Percentiles rank a stretch among this genome's conserved stretches.
phyloP scores from a whole-genome alignment of 1,140 invertebrate species.

The Mercenaria mercenaria region DNA sequence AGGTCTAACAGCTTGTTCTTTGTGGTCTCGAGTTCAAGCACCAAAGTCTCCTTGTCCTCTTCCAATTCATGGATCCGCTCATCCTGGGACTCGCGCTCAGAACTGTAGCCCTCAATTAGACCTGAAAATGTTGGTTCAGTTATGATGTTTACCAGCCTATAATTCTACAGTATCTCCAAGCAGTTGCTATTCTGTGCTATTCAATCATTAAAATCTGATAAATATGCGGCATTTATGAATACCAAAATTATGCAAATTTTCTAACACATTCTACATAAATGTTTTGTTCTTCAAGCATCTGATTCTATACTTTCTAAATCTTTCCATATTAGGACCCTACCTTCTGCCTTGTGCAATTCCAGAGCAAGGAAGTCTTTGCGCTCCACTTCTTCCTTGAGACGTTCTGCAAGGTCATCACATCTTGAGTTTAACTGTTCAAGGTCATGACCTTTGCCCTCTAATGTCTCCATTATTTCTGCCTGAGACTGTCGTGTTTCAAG shows the following conservation, averaged over 20 bases:
- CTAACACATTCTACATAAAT: too few species aligned
- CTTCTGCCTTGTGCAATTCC: constrained; percentile 85
- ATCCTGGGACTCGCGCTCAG: constrained; percentile 78
- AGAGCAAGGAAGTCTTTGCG: constrained; percentile 82
- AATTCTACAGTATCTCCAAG: not conserved
- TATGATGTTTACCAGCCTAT: not conserved
- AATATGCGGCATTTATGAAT: too few species aligned
- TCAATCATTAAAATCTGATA: too few species aligned
- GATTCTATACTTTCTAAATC: too few species aligned
- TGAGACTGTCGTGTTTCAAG: constrained; percentile 80
- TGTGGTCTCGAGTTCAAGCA: constrained; percentile 79
- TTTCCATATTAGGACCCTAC: constrained; percentile 73
- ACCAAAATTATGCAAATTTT: too few species aligned
- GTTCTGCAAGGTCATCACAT: constrained; percentile 79
- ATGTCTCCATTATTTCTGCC: constrained; percentile 75
- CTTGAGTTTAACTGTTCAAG: constrained; percentile 67
- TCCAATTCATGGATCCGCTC: constrained; percentile 78
- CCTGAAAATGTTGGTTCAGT: constrained; percentile 71
- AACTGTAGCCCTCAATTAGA: constrained; percentile 80
- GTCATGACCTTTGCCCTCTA: constrained; percentile 71
- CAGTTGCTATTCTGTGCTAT: not conserved
- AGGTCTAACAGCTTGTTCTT: constrained; percentile 77
- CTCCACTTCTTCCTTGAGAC: constrained; percentile 78
- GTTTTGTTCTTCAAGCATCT: too few species aligned
- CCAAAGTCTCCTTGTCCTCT: constrained; percentile 79